Evolutionary conservation across 2,797 vertebrate species (phyloP).

Genomic region (Sebastes diploproa): DNA sequence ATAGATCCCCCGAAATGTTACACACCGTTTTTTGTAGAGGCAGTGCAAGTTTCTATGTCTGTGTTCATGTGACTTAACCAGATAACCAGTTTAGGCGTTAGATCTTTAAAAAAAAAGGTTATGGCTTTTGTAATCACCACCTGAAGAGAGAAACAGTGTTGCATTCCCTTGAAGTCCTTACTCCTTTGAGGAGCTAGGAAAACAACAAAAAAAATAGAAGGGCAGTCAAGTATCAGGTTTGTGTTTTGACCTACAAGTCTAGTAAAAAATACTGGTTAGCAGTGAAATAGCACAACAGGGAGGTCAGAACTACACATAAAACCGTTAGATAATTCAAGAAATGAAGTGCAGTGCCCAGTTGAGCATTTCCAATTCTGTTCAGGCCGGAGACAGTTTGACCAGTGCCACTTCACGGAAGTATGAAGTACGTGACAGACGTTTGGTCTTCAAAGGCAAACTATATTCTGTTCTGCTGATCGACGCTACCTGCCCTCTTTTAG

Average conservation of each 20-base stretch:
- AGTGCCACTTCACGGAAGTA: conserved; percentile 64
- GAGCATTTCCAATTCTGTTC: conserved; percentile 2
- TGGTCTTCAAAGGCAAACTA: conserved; percentile 65
- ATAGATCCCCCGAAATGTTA: too few relatives aligned
- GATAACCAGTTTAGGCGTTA: neutral
- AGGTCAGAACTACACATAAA: conserved; percentile 4
- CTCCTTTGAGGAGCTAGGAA: neutral
- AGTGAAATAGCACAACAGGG: conserved; percentile 15
- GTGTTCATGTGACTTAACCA: neutral
- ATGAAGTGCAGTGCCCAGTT: conserved; percentile 2
- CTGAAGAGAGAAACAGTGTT: neutral
- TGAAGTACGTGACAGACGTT: conserved; percentile 54
- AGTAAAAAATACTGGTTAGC: conserved; percentile 15
- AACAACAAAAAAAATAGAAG: neutral
- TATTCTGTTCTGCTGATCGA: conserved; percentile 15
- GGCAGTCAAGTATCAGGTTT: conserved; percentile 3
- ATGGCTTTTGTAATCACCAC: conserved; percentile 22
- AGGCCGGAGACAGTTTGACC: conserved; percentile 41
- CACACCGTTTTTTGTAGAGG: neutral
- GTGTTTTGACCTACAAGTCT: neutral
- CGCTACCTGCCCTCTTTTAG: conserved; percentile 48
- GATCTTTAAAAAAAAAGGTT: neutral
- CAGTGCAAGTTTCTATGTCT: neutral
- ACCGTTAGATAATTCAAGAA: neutral
- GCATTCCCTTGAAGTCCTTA: neutral